Evolutionary conservation across 2,797 vertebrate species (phyloP).

Genomic region (Psittacula echo): DNA sequence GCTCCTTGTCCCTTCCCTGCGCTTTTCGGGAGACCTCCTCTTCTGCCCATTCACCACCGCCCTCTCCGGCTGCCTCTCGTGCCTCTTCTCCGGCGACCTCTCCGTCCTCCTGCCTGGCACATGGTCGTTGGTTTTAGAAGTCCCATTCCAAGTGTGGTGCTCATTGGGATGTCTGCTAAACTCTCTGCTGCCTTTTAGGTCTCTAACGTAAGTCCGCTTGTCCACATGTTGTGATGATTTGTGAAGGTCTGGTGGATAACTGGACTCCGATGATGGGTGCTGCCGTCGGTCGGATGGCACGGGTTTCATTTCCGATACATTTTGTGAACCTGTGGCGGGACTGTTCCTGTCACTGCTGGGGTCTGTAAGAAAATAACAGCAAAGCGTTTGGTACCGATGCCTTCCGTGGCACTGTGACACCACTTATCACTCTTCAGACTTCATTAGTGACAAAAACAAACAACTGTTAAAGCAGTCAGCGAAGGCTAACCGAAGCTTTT

Average conservation of each 20-base stretch:
- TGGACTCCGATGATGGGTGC: slow-evolving; percentile 87
- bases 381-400: slow-evolving; percentile 72
- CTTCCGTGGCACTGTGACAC: slow-evolving; percentile 36
- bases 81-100: slow-evolving; percentile 84
- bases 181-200: slow-evolving; percentile 86
- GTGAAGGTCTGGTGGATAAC: slow-evolving; percentile 89
- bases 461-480: slow-evolving; percentile 76
- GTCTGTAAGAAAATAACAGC: slow-evolving; percentile 89
- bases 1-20: slow-evolving; percentile 83
- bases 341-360: slow-evolving; percentile 86
- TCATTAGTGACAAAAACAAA: slow-evolving; percentile 80
- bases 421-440: slow-evolving; percentile 65
- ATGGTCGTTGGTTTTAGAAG: slow-evolving; percentile 83
- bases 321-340: slow-evolving; percentile 91
- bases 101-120: slow-evolving; percentile 79
- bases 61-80: slow-evolving; percentile 81
- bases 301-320: slow-evolving; percentile 92
- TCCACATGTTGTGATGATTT: slow-evolving; percentile 92
- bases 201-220: slow-evolving; percentile 81
- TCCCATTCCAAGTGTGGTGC: slow-evolving; percentile 88
- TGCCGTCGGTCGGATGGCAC: slow-evolving; percentile 82
- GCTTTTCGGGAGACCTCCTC: slow-evolving; percentile 82
- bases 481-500: slow-evolving; percentile 70
- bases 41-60: slow-evolving; percentile 80
- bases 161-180: slow-evolving; percentile 81